Conservation (phyloP, 2,888 invertebrate species). For the Teleogryllus oceanicus region DNA sequence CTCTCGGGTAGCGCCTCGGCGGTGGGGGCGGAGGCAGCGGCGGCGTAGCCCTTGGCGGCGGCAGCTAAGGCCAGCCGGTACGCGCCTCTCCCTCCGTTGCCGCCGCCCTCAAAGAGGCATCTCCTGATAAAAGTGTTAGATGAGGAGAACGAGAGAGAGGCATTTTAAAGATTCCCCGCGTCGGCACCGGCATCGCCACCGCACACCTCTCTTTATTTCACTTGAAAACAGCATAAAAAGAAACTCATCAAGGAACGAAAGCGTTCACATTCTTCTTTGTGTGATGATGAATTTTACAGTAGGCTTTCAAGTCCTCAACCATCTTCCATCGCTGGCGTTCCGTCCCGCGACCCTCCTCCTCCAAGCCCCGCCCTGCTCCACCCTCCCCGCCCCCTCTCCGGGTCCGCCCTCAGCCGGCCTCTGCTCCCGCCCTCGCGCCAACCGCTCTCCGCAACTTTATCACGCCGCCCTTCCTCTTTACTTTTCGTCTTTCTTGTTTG, state of each 20-base stretch:
- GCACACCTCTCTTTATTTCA: constrained; percentile 18
- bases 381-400: neutral
- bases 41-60: too few relatives aligned
- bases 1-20: too few relatives aligned
- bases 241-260: constrained; percentile 26
- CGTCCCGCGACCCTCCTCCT: neutral
- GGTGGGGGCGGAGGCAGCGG: too few relatives aligned
- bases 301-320: constrained; percentile 28
- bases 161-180: neutral
- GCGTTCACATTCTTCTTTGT: constrained; percentile 25
- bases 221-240: constrained; percentile 3
- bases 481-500: constrained; percentile 27
- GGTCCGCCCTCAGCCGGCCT: neutral
- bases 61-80: too few relatives aligned
- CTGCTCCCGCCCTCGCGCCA: neutral
- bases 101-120: neutral
- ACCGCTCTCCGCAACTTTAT: constrained; percentile 18
- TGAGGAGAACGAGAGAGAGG: constrained; percentile 18
- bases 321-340: constrained; percentile 1
- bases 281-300: constrained; percentile 30
- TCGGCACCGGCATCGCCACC: constrained; percentile 11
- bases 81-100: neutral
- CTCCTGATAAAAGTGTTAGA: constrained; percentile 12
- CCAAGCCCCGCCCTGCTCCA: neutral
- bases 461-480: constrained; percentile 4